Percentiles rank a stretch among this genome's conserved stretches.
Conservation (phyloP, 2,888 invertebrate species). For the Lepidocyrtinus sp. region DNA sequence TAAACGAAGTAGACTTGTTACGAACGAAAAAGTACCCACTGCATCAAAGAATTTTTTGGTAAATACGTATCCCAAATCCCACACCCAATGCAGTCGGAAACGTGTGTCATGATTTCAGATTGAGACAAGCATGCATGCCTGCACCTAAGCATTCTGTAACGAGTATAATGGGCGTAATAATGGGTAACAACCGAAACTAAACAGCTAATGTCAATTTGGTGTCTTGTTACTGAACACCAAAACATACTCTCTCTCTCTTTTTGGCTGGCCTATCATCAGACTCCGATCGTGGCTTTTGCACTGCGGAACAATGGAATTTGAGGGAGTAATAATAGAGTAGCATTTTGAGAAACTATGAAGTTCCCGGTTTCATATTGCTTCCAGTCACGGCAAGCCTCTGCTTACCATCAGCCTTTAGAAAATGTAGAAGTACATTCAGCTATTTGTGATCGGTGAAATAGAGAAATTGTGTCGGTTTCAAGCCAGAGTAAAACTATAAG, state of each 20-base stretch:
- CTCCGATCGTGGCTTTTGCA: neutral
- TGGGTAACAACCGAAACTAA: neutral
- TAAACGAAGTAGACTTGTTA: no score
- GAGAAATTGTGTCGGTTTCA: no score
- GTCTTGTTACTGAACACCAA: conserved; percentile 8
- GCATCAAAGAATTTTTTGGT: no score
- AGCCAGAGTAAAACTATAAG: no score
- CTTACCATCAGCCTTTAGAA: neutral
- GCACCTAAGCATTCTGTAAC: neutral
- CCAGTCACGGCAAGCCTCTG: conserved; percentile 23
- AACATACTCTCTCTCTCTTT: neutral
- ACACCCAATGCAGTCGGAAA: no score
- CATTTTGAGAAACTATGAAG: neutral
- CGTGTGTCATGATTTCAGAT: neutral
- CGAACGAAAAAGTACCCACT: no score
- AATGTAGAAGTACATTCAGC: neutral
- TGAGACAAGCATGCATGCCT: neutral
- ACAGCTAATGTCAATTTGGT: conserved; percentile 13
- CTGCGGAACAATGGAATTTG: neutral
- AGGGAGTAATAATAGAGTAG: conserved; percentile 1
- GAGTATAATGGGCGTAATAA: conserved; percentile 6
- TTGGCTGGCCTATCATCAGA: neutral
- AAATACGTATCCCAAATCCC: no score
- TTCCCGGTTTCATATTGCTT: conserved; percentile 26
- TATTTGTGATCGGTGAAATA: neutral